These are phyloP conservation scores for Fistularia commersonii DNA, from an alignment of 2,797 vertebrate genomes.

Conservation along the genomic window DNA sequence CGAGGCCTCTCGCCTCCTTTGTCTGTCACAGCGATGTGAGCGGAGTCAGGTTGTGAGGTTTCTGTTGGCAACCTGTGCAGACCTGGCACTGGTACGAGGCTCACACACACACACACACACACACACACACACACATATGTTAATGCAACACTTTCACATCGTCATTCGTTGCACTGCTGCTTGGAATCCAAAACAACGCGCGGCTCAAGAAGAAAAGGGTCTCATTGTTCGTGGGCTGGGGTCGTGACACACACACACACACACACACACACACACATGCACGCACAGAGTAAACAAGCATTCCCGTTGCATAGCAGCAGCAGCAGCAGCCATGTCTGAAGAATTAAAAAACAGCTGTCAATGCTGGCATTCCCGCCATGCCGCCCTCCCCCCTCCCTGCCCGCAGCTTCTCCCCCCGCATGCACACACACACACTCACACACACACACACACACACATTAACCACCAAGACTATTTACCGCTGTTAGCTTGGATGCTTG, in stretches of 20 bases:
- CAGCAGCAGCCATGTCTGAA: constrained; percentile 13
- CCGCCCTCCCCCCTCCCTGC: too few relatives aligned
- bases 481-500: constrained; percentile 70
- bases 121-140: constrained; percentile 20
- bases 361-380: constrained; percentile 5
- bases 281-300: constrained; percentile 8
- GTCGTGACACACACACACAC: constrained; percentile 10
- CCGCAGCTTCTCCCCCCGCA: constrained; percentile 23
- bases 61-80: constrained; percentile 62
- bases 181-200: constrained; percentile 18
- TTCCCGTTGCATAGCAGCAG: constrained; percentile 25
- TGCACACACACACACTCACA: constrained; percentile 13
- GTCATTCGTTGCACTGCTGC: constrained; percentile 19
- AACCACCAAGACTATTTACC: constrained; percentile 41
- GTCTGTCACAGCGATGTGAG: constrained; percentile 75
- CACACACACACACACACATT: constrained; percentile 9
- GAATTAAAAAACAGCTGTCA: constrained; percentile 27
- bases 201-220: too few relatives aligned
- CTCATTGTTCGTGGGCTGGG: too few relatives aligned
- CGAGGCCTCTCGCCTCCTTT: constrained; percentile 56
- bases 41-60: constrained; percentile 63
- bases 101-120: constrained; percentile 38
- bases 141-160: constrained; percentile 33
- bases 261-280: constrained; percentile 9
- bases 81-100: constrained; percentile 65